Conservation (phyloP, 2,888 invertebrate species). For the Andrena chrysosceles region DNA sequence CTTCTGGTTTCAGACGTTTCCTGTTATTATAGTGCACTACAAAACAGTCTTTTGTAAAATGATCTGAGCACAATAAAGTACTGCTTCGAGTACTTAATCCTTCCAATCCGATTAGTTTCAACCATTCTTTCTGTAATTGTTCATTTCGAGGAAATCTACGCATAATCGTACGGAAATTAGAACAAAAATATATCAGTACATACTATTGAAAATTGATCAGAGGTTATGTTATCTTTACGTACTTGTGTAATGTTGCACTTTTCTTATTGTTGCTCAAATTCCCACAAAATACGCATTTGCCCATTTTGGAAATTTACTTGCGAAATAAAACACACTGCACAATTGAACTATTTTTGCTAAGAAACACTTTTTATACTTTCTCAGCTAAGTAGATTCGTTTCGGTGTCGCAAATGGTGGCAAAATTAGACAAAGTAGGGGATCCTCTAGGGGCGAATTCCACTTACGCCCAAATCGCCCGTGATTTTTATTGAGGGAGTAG, state of each 20-base stretch:
- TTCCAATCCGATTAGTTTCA: background rate
- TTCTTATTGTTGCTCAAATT: constrained; percentile 1
- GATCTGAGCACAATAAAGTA: background rate
- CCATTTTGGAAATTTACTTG: background rate
- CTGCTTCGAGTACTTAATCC: background rate
- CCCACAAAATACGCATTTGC: background rate
- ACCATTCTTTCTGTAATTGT: background rate
- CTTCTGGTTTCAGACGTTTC: background rate
- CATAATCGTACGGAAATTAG: constrained; percentile 6
- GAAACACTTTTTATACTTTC: too few relatives aligned
- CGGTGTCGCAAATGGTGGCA: too few relatives aligned
- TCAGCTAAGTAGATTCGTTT: too few relatives aligned
- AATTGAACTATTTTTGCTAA: too few relatives aligned
- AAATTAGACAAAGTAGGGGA: too few relatives aligned
- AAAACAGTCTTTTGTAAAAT: background rate
- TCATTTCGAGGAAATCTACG: background rate
- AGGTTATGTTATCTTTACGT: background rate
- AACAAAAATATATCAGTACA: background rate
- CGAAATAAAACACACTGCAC: too few relatives aligned
- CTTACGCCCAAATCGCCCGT: too few relatives aligned
- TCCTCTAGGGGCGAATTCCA: too few relatives aligned
- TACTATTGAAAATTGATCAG: background rate
- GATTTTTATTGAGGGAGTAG: too few relatives aligned
- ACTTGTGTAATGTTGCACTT: background rate
- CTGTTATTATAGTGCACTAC: background rate